Percentiles rank a stretch among this genome's conserved stretches.
These are phyloP conservation scores for Zoanthus sociatus DNA, from an alignment of 92 coral and sea anemone genomes.

Conservation along the genomic window DNA sequence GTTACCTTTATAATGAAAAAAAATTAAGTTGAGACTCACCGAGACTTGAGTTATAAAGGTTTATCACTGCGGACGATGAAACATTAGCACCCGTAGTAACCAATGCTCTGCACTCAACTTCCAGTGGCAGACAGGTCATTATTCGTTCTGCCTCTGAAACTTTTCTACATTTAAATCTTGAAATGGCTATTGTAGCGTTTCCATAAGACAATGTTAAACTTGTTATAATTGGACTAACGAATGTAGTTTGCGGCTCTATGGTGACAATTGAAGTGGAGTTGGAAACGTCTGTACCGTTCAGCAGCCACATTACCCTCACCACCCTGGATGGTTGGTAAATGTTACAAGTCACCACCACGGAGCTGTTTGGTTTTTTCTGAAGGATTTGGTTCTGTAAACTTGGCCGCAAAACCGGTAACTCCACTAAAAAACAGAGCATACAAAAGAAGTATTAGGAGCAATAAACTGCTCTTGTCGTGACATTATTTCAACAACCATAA, in stretches of 20 bases:
- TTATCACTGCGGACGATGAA: not conserved
- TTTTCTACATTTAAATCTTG: conserved; percentile 12
- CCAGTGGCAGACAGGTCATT: not conserved
- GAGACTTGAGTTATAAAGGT: not conserved
- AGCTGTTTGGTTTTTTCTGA: conserved; percentile 8
- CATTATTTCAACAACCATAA: too few species aligned
- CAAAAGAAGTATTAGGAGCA: too few species aligned
- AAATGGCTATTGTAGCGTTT: not conserved
- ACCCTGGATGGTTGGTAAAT: not conserved
- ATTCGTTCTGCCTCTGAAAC: not conserved
- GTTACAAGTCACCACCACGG: conserved; percentile 31
- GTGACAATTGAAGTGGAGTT: conserved; percentile 8
- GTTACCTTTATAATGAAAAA: not conserved
- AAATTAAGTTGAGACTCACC: not conserved
- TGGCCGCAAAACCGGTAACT: conserved; percentile 18
- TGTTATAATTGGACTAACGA: not conserved
- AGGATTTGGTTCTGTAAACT: conserved; percentile 5
- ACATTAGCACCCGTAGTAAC: not conserved
- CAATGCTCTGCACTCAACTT: conserved; percentile 6
- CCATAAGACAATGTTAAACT: not conserved
- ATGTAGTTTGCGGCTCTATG: not conserved
- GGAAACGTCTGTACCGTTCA: conserved; percentile 10
- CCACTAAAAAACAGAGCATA: not conserved
- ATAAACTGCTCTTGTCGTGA: too few species aligned
- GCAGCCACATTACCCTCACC: conserved; percentile 3